Evolutionary conservation across 2,888 invertebrate species (phyloP), one percentile per base, ranked within the genome.

Genomic region (Melieria omissa): DNA sequence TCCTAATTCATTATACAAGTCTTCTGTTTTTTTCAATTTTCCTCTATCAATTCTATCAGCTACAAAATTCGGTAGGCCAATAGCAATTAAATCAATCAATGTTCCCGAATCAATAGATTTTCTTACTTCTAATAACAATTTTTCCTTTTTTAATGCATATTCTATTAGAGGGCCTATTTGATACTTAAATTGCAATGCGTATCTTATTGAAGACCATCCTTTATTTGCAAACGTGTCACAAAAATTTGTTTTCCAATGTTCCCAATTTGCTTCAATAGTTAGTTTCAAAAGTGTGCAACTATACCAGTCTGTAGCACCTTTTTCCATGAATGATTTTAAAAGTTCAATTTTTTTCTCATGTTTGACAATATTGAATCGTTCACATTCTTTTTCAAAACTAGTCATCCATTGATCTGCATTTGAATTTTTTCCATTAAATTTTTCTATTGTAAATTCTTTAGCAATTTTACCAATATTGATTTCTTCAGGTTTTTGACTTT

Each of bases 11-110:
- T 12, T 54, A 14, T 9, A 54, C n/a, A n/a, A 16, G 54, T 82
- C 80, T 75, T 78, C 75, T 55, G 80, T 80, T 16, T 75, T 76
- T 67, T 78, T 78, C 66, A 67, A 81, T 70, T 65, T 65, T 73
- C 75, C 79, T 78, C 81, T 81, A 70, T 82, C 78, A 66, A 83
- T 82, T 74, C 63, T 70, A 57, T 75, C 71, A 54, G 65, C 52
- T 45, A 75, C 16, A 65, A 61, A 73, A 65, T 71, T 69, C 75
- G 82, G 81, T 73, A 84, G 73, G 42, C 81, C 82, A 10, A 69
- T 68, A 65, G 80, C 81, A 61, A 83, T 82, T 7, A 83, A 69
- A 74, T 81, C 78, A 63, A 83, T 79, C 52, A 74, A 54, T 49
- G 57, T 73, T 44, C 47, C 29, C 41, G 57, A 71, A 62, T 74